Percentiles rank a stretch among this genome's conserved stretches.
Conservation (phyloP, 2,888 invertebrate genomes). For the Drosophila fulvimacula region DNA sequence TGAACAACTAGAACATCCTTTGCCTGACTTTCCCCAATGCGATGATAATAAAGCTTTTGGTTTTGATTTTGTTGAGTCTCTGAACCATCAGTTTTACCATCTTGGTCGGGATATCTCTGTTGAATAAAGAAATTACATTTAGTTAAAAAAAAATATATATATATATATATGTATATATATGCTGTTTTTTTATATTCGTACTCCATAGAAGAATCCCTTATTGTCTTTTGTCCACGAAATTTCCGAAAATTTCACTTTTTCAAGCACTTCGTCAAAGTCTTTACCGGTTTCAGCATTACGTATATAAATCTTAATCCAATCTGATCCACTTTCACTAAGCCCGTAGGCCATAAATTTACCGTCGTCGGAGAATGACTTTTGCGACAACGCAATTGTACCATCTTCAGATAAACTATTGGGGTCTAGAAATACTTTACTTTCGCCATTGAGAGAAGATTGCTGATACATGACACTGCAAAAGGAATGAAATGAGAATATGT, state of each 20-base stretch:
- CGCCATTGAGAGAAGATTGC: slow-evolving; percentile 91
- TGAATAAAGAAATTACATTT: slow-evolving; percentile 15
- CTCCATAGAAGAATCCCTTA: slow-evolving; percentile 96
- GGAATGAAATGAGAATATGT: neutral
- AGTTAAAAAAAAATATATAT: neutral
- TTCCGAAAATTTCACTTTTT: slow-evolving; percentile 95
- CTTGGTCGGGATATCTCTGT: slow-evolving; percentile 92
- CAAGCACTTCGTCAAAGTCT: slow-evolving; percentile 94
- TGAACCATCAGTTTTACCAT: slow-evolving; percentile 95
- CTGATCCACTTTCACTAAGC: slow-evolving; percentile 96
- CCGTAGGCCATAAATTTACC: slow-evolving; percentile 96
- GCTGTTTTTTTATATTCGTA: slow-evolving; percentile 83
- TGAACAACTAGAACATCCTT: slow-evolving; percentile 95
- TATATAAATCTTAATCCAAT: slow-evolving; percentile 96
- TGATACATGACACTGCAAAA: slow-evolving; percentile 93
- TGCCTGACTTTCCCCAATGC: slow-evolving; percentile 92
- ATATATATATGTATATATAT: neutral
- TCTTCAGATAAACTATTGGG: slow-evolving; percentile 96
- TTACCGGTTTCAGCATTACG: slow-evolving; percentile 90
- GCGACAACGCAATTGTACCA: slow-evolving; percentile 93
- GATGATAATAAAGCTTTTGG: slow-evolving; percentile 97
- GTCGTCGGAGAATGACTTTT: slow-evolving; percentile 94
- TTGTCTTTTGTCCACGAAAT: slow-evolving; percentile 98
- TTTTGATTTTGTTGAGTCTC: slow-evolving; percentile 94
- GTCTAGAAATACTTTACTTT: slow-evolving; percentile 95